Conservation (phyloP, 2,113 vertebrate genomes). For the Hiodon alosoides region DNA sequence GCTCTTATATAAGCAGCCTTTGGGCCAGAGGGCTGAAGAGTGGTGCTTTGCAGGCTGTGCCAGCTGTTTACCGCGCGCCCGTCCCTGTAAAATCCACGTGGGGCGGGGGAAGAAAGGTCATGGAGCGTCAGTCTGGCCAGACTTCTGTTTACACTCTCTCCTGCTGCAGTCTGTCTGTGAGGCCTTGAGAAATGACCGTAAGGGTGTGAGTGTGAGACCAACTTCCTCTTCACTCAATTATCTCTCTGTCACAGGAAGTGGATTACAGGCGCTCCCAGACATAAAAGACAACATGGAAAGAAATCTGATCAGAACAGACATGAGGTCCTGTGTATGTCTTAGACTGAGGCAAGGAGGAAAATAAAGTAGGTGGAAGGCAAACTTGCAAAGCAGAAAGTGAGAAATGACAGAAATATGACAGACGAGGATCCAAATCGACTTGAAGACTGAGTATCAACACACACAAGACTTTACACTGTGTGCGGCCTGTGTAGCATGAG, state of each 20-base stretch:
- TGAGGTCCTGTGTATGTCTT: background rate
- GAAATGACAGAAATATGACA: too few species aligned
- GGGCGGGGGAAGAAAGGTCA: constrained; percentile 11
- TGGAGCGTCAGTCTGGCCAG: constrained; percentile 25
- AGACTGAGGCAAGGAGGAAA: background rate
- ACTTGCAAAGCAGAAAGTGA: too few species aligned
- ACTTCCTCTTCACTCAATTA: constrained; percentile 13
- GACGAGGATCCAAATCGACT: too few species aligned
- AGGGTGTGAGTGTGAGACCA: constrained; percentile 3
- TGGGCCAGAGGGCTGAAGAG: background rate
- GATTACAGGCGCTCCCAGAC: constrained; percentile 1
- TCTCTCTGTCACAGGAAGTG: constrained; percentile 14
- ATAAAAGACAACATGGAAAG: constrained; percentile 7
- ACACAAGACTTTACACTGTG: too few species aligned
- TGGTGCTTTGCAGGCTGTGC: background rate
- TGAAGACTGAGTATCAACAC: too few species aligned
- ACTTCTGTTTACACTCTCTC: constrained; percentile 21
- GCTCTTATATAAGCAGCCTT: background rate
- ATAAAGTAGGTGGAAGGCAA: too few species aligned
- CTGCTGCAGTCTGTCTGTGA: constrained; percentile 13
- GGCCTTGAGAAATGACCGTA: constrained; percentile 17
- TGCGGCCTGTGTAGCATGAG: too few species aligned
- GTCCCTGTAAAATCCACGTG: constrained; percentile 7
- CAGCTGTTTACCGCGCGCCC: constrained; percentile 24
- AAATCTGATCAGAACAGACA: background rate